Conservation (phyloP, 1,140 invertebrate species). For the Pissodes strobi region DNA sequence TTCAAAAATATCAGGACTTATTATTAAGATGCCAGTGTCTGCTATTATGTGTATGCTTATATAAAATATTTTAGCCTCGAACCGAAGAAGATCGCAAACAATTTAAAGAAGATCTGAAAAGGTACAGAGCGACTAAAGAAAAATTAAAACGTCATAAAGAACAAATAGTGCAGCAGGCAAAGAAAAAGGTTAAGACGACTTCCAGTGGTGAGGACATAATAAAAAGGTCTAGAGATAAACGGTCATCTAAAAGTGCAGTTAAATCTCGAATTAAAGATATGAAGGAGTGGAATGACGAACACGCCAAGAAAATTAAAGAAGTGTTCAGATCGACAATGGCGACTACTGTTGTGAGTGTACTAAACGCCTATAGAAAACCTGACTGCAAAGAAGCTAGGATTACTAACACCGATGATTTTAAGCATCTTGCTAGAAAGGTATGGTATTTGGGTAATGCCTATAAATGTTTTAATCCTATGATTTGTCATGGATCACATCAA, state of each 20-base stretch:
- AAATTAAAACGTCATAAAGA: slow-evolving; percentile 73
- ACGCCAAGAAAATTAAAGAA: slow-evolving; percentile 77
- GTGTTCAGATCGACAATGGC: slow-evolving; percentile 88
- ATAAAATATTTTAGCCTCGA: slow-evolving; percentile 69
- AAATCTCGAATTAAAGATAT: slow-evolving; percentile 52
- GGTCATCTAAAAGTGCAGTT: slow-evolving; percentile 34
- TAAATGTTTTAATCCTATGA: too few relatives aligned
- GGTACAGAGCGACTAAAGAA: slow-evolving; percentile 79
- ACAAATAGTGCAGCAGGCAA: slow-evolving; percentile 52
- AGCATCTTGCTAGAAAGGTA: slow-evolving; percentile 94
- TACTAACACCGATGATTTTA: slow-evolving; percentile 90
- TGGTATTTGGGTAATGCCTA: too few relatives aligned
- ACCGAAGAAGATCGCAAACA: slow-evolving; percentile 75
- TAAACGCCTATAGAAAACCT: slow-evolving; percentile 86
- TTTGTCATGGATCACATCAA: too few relatives aligned
- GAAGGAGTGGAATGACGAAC: slow-evolving; percentile 57
- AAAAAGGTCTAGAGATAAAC: slow-evolving; percentile 53
- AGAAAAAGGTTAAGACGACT: slow-evolving; percentile 38
- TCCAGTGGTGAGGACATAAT: slow-evolving; percentile 28
- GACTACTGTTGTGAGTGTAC: slow-evolving; percentile 82
- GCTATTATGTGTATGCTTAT: neutral
- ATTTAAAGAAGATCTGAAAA: slow-evolving; percentile 66
- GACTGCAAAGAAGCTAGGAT: slow-evolving; percentile 87
- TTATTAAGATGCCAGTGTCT: neutral
- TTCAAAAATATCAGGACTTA: too few relatives aligned